Conservation (phyloP, 23 tunicate genomes). For the Halocynthia roretzi region DNA sequence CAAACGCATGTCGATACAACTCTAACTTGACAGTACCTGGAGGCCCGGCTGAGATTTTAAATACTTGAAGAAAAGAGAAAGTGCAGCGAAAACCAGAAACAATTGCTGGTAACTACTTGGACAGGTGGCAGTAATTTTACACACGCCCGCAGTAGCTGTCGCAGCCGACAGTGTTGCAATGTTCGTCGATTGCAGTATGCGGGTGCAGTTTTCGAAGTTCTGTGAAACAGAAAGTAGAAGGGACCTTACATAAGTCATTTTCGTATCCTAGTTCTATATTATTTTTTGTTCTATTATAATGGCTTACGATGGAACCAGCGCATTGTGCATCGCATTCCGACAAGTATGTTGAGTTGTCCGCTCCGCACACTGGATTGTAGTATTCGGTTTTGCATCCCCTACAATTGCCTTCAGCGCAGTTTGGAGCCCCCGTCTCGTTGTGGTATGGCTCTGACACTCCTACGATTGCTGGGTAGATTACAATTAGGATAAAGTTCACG, state of each 20-base stretch:
- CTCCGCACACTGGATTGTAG: slow-evolving; percentile 82
- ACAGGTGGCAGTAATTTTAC: slow-evolving; percentile 6
- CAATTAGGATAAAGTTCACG: too few relatives aligned
- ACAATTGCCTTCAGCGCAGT: slow-evolving; percentile 21
- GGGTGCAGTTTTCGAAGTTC: neutral
- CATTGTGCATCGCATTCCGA: slow-evolving; percentile 85
- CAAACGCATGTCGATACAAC: neutral
- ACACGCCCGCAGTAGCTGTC: slow-evolving; percentile 1
- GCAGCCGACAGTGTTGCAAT: neutral
- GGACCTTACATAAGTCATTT: too few relatives aligned
- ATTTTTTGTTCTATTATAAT: too few relatives aligned
- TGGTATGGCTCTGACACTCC: slow-evolving; percentile 41
- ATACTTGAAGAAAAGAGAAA: slow-evolving; percentile 11
- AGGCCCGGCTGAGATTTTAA: slow-evolving; percentile 12
- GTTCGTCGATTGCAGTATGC: neutral
- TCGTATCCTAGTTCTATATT: too few relatives aligned
- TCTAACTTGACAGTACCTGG: neutral
- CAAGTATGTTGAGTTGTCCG: slow-evolving; percentile 62
- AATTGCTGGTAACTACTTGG: neutral
- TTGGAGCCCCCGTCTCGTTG: neutral
- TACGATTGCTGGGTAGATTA: slow-evolving; percentile 37
- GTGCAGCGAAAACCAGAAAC: slow-evolving; percentile 2
- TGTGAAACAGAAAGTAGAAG: neutral
- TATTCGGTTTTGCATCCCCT: slow-evolving; percentile 46
- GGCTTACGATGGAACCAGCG: neutral